Base-by-base conservation (phyloP, 1,140 invertebrate species). In the Drosophila nannoptera region DNA sequence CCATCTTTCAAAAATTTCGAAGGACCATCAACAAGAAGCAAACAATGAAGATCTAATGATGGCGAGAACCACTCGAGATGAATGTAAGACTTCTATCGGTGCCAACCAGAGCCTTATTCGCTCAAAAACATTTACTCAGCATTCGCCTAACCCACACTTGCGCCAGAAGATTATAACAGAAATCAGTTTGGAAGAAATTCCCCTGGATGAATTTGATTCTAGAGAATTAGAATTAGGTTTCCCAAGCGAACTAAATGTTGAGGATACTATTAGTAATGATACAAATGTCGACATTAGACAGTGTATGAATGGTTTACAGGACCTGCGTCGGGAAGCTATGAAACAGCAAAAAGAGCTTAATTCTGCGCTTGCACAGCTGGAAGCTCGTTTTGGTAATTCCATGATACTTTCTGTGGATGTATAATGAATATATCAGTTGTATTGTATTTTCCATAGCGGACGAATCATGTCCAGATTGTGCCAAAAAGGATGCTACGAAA, bases 151-250 rank as follows among this genome's bases (percentile, higher is more conserved):
- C 73, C 89, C 89, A 2, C 90, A 90, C 77, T 69, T 90, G 42
- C 76, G 89, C 71, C 86, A 90, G 35, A 92, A 91, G 77, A 89
- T 91, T 75, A 91, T 92, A 89, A 75, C 90, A 75, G 87, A 90
- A 90, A 69, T 94, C 43, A 95, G 94, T 86, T 90, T 95, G 65
- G 94, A 96, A 88, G 94, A 95, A 89, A 94, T 95, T 89, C 87
- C 94, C 42, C 92, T 94, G 7, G 73, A 93, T 94, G 81, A 94
- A 91, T 91, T 91, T 90, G 65, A 90, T 90, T 53, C 91, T 6
- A 56, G 62, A 2, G 67, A 76, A 6, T 29, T 54, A 0, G 75
- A 87, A 78, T 36, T 94, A 75, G 93, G 92, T n/a, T 94, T 94
- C 78, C 90, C 91, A 2, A 94, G 93, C 78, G 91, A 92, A n/a